Percentiles rank a stretch among this genome's conserved stretches.
phyloP scores from a whole-genome alignment of 2,888 invertebrate genomes.

The Melinopterus prodromus region DNA sequence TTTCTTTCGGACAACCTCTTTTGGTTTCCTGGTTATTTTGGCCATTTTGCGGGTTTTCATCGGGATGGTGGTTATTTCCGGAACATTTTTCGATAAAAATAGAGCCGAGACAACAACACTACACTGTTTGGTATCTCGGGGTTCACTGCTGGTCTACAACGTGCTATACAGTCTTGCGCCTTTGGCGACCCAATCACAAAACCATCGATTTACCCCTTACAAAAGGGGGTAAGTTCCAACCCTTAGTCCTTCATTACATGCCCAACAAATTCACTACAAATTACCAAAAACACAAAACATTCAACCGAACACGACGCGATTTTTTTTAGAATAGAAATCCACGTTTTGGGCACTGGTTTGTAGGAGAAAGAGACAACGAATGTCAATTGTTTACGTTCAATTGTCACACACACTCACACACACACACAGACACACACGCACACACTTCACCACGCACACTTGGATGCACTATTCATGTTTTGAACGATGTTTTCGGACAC shows the following conservation, averaged over 20 bases:
- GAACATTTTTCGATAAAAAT: not conserved
- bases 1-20: slow-evolving; percentile 48
- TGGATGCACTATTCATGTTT: slow-evolving; percentile 1
- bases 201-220: slow-evolving; percentile 51
- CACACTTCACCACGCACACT: slow-evolving; percentile 25
- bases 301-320: not conserved
- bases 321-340: slow-evolving; percentile 1
- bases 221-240: slow-evolving; percentile 12
- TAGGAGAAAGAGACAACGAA: slow-evolving; percentile 48
- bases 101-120: not conserved
- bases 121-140: slow-evolving; percentile 5
- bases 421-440: slow-evolving; percentile 38
- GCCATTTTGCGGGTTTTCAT: slow-evolving; percentile 41
- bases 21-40: slow-evolving; percentile 43
- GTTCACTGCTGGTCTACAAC: slow-evolving; percentile 42
- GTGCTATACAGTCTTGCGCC: slow-evolving; percentile 53
- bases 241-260: slow-evolving; percentile 13
- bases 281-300: not conserved
- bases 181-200: slow-evolving; percentile 49
- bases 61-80: not conserved
- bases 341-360: slow-evolving; percentile 31
- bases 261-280: not conserved
- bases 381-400: slow-evolving; percentile 59
- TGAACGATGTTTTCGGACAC: not conserved
- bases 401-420: slow-evolving; percentile 49